Conservation (phyloP, 1,140 invertebrate species). For the Pogonognathellus flavescens region DNA sequence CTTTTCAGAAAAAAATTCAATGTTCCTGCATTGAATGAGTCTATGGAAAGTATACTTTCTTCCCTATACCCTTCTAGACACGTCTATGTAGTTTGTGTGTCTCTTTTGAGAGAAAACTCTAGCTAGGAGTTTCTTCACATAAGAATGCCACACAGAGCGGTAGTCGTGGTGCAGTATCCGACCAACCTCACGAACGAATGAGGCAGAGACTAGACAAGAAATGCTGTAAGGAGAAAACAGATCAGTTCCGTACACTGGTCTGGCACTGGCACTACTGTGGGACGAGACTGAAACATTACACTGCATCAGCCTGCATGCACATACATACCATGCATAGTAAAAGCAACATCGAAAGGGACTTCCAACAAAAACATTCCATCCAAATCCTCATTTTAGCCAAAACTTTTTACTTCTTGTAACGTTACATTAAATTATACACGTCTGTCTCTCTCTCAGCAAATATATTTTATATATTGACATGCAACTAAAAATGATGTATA, state of each 20-base stretch:
- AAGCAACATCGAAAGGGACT: neutral
- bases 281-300: conserved; percentile 19
- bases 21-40: conserved; percentile 18
- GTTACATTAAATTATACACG: too few species aligned
- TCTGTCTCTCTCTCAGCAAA: too few species aligned
- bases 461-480: too few species aligned
- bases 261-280: conserved; percentile 12
- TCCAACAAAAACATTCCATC: neutral
- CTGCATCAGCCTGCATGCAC: neutral
- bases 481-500: too few species aligned
- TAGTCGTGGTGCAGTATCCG: neutral
- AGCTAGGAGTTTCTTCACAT: conserved; percentile 31
- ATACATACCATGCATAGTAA: neutral
- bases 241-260: neutral
- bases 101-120: neutral
- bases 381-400: neutral
- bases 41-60: neutral
- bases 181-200: neutral
- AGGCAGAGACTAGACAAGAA: conserved; percentile 21
- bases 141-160: neutral
- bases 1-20: conserved; percentile 15
- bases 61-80: neutral
- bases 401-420: too few species aligned
- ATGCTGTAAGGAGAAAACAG: neutral
- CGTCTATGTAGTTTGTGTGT: neutral